Evolutionary conservation across 2,797 vertebrate genomes (phyloP), one percentile per base, ranked within the genome.

Genomic region (Masticophis lateralis): DNA sequence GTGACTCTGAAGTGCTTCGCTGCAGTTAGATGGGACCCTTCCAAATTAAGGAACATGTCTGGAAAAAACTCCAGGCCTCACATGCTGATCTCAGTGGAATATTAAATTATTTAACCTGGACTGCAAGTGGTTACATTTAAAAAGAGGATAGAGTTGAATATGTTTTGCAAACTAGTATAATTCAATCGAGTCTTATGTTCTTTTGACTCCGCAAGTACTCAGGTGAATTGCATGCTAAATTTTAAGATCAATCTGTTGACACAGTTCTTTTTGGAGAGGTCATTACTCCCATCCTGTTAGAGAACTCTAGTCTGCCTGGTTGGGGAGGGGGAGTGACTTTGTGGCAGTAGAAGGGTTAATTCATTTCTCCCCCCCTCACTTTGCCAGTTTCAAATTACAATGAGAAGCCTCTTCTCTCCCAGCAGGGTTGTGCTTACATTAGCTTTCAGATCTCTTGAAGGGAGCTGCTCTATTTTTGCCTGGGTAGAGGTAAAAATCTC

Each of bases 401-500:
- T 98, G 99, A 99, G 99, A 99, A 98, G 98, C 99, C 98, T 99
- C 99, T 98, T 98, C 98, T 99, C 99, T 99, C 99, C 98, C 98
- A 98, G 98, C 98, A 96, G 98, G 98, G 98, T 98, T 98, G 98
- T 98, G 98, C 98, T 98, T 98, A 98, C 98, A 99, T 98, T 98
- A 98, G 98, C 98, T 99, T 98, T 98, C 98, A 98, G 98, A 98
- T 98, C 97, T 98, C 96, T 98, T 98, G 98, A 98, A 98, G 98
- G 98, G 98, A 98, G 97, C 97, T 97, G 97, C 97, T 98, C 97
- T 98, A 97, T 97, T 98, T 99, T 98, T 98, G 98, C 97, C 98
- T 98, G 98, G 98, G 98, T 98, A 98, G 98, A 99, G 98, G 98
- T 98, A 98, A 98, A 98, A 98, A 98, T 98, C 98, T 98, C 98